Percentiles rank a stretch among this genome's conserved stretches.
Conservation (phyloP, 2,797 vertebrate genomes). For the Brachyalestes nurse region DNA sequence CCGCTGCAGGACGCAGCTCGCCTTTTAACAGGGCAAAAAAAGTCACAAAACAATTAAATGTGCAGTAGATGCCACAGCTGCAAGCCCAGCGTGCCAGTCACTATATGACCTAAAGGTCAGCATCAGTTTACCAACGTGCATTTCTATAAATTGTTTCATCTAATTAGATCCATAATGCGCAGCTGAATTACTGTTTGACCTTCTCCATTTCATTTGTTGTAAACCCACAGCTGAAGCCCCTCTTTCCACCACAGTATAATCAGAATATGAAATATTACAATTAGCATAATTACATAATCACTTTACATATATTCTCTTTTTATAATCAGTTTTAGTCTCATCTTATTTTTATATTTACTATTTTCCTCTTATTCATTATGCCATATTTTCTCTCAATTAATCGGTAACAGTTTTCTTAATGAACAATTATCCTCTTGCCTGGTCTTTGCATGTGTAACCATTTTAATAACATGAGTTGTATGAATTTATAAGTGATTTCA, state of each 20-base stretch:
- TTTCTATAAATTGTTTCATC: background rate
- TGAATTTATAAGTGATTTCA: too few species aligned
- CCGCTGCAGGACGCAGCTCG: background rate
- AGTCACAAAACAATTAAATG: background rate
- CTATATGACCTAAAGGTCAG: constrained; percentile 1
- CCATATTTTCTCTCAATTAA: background rate
- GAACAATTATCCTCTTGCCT: too few species aligned
- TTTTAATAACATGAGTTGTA: too few species aligned
- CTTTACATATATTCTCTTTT: background rate
- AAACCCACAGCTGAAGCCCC: background rate
- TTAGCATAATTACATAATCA: constrained; percentile 14
- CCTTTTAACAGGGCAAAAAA: constrained; percentile 21
- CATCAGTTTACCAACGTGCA: background rate
- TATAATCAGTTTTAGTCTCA: background rate
- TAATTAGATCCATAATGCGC: background rate
- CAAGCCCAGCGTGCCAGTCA: background rate
- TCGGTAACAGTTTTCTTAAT: too few species aligned
- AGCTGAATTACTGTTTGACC: background rate
- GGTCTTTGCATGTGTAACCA: too few species aligned
- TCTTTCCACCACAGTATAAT: background rate
- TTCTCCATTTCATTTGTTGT: background rate
- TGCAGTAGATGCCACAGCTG: background rate
- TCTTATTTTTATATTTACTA: background rate
- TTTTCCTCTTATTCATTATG: background rate
- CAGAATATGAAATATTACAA: constrained; percentile 14